These are phyloP conservation scores for Leptinotarsa juncta DNA, from an alignment of 2,888 invertebrate genomes.

Conservation along the genomic window DNA sequence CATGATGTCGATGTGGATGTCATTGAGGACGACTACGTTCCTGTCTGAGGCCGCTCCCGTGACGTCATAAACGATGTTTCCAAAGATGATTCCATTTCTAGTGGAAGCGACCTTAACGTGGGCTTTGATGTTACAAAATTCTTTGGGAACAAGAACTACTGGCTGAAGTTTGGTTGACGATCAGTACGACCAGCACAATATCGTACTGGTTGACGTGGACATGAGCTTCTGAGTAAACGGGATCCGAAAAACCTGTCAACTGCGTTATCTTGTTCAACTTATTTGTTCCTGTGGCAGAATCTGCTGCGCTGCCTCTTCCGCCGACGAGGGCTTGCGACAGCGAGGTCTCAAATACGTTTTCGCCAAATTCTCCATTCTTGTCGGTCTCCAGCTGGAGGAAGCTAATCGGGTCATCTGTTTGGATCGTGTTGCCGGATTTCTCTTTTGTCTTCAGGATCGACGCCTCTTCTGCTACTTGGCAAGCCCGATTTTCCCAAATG, in stretches of 20 bases:
- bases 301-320: constrained; percentile 58
- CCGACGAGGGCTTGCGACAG: constrained; percentile 90
- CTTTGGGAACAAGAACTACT: constrained; percentile 94
- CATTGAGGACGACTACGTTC: constrained; percentile 98
- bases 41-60: constrained; percentile 91
- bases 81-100: constrained; percentile 99
- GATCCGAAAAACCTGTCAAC: constrained; percentile 97
- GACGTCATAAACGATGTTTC: constrained; percentile 97
- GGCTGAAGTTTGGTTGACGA: constrained; percentile 98
- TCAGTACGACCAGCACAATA: constrained; percentile 96
- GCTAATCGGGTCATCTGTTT: constrained; percentile 87
- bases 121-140: constrained; percentile 98
- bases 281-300: constrained; percentile 49
- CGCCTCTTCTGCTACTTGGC: constrained; percentile 76
- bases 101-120: constrained; percentile 96
- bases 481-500: constrained; percentile 85
- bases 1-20: constrained; percentile 99
- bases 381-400: constrained; percentile 82
- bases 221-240: constrained; percentile 99
- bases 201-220: constrained; percentile 99
- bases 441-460: constrained; percentile 74
- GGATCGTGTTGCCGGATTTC: constrained; percentile 76
- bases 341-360: constrained; percentile 94
- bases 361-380: constrained; percentile 68
- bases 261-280: constrained; percentile 85